phyloP scores from a whole-genome alignment of 2,888 invertebrate genomes.

The Eubasilissa splendida region DNA sequence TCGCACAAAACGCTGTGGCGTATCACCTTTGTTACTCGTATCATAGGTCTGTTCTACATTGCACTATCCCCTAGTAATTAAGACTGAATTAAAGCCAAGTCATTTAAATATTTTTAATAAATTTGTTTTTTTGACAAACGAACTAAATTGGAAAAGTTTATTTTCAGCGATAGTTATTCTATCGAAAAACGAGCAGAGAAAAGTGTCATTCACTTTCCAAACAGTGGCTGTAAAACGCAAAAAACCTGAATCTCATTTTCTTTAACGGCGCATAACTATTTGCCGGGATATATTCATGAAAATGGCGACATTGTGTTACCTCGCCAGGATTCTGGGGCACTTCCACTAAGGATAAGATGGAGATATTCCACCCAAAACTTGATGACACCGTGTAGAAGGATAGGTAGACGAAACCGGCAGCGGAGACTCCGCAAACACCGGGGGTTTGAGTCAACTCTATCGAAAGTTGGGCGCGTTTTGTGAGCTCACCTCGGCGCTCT shows the following conservation, averaged over 20 bases:
- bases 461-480: slow-evolving; percentile 47
- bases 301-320: slow-evolving; percentile 9
- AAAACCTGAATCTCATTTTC: slow-evolving; percentile 32
- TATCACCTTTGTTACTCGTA: too few species aligned
- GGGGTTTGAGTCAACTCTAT: slow-evolving; percentile 39
- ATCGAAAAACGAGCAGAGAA: slow-evolving; percentile 29
- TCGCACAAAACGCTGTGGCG: too few species aligned
- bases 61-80: too few species aligned
- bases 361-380: slow-evolving; percentile 28
- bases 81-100: too few species aligned
- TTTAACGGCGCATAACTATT: slow-evolving; percentile 28
- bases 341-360: slow-evolving; percentile 14
- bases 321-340: slow-evolving; percentile 7
- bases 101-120: too few species aligned
- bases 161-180: background rate
- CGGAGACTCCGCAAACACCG: slow-evolving; percentile 35
- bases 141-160: background rate
- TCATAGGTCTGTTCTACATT: too few species aligned
- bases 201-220: slow-evolving; percentile 17
- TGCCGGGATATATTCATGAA: background rate
- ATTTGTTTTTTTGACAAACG: too few species aligned
- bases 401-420: slow-evolving; percentile 10
- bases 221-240: background rate
- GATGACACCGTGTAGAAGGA: slow-evolving; percentile 3
- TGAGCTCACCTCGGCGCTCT: slow-evolving; percentile 33